Evolutionary conservation across 2,113 vertebrate genomes (phyloP), one percentile per base, ranked within the genome.

Genomic region (Gambusia affinis): DNA sequence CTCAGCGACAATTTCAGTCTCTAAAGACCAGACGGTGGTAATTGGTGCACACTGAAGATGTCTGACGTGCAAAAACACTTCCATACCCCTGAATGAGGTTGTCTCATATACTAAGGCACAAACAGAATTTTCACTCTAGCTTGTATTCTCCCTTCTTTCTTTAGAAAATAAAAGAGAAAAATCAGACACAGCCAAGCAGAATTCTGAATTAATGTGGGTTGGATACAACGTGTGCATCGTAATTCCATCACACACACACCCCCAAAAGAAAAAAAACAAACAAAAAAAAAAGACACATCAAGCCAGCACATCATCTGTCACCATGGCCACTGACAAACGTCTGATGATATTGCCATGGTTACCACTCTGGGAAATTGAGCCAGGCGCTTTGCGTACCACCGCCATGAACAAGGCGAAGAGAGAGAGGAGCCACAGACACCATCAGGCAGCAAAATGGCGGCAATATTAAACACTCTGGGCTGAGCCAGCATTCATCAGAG

Each of bases 251-350:
- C 60, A 77, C 60, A 77, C 80, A 7, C 64, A 77, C 81, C 79
- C 75, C 67, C 83, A 79, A 31, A 51, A 69, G 64, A 81, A 75
- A 87, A 66, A 81, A 31, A 62, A 37, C 73, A 77, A 35, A 35
- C 1, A 8, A 7, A 30, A 33, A 64, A 83, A 81, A 31, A 54
- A 69, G 60, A 37, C 75, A 77, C 74, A 76, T 83, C 83, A 88
- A 91, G 82, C 79, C 35, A 17, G 77, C 10, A 83, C 89, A 92
- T 88, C 88, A 87, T 80, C 84, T 47, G 72, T 92, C 80, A 60
- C 87, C 89, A 92, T 85, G 88, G 91, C 78, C 87, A 89, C 90
- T 84, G 88, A 91, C 88, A 88, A 91, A 91, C 87, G 88, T 89
- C 85, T 83, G 82, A 77, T 79, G 64, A 85, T 85, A 93, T 95